phyloP scores from a whole-genome alignment of 1,140 invertebrate species.

The Sycobia sp. region DNA sequence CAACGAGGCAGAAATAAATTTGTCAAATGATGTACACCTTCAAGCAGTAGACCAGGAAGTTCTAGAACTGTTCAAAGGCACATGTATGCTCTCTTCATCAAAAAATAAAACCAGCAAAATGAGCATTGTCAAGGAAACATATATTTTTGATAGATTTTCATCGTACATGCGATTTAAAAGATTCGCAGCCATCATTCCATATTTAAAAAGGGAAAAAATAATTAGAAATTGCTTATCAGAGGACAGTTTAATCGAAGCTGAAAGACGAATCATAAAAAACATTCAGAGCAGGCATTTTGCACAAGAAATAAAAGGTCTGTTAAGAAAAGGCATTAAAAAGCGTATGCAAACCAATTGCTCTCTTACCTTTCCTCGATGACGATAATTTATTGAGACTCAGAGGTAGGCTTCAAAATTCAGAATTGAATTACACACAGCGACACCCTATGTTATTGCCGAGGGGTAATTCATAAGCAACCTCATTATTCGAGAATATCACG shows the following conservation, averaged over 20 bases:
- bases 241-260: conserved; percentile 8
- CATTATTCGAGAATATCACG: conserved; percentile 42
- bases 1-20: no score
- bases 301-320: conserved; percentile 28
- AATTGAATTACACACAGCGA: conserved; percentile 40
- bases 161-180: no score
- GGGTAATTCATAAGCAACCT: conserved; percentile 30
- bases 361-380: conserved; percentile 49
- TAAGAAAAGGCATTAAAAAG: conserved; percentile 14
- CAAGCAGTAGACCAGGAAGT: no score
- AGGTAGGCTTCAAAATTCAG: conserved; percentile 44
- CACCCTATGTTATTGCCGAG: conserved; percentile 50
- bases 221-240: neutral
- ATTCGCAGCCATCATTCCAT: no score
- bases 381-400: conserved; percentile 50
- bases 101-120: no score
- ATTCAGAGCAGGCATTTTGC: conserved; percentile 41
- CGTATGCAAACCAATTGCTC: conserved; percentile 41
- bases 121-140: no score
- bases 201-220: no score
- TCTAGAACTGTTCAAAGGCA: no score
- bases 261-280: conserved; percentile 9
- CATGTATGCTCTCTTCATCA: no score
- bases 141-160: conserved; percentile 6
- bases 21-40: no score